phyloP scores from a whole-genome alignment of 2,797 vertebrate species.

The Chiropotes sagulatus region DNA sequence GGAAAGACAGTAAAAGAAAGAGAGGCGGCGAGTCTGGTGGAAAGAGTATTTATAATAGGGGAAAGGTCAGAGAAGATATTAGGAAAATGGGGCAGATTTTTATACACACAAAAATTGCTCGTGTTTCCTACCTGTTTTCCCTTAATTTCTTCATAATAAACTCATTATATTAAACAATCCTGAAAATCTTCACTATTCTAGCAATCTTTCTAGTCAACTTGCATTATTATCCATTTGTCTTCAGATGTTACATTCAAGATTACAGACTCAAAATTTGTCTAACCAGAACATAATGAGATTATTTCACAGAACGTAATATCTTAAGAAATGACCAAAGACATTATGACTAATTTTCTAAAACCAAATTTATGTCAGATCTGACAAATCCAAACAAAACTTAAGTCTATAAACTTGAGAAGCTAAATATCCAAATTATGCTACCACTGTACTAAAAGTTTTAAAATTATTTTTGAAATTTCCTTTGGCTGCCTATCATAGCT shows the following conservation, averaged over 20 bases:
- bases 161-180: neutral
- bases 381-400: neutral
- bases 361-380: neutral
- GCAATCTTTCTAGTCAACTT: neutral
- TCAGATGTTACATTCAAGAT: neutral
- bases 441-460: neutral
- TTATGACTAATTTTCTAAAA: neutral
- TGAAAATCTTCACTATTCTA: neutral
- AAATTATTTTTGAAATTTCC: neutral
- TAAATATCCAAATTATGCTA: constrained; percentile 3
- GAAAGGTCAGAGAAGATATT: neutral
- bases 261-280: neutral
- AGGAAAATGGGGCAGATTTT: neutral
- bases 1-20: neutral
- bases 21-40: neutral
- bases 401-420: neutral
- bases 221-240: neutral
- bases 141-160: neutral
- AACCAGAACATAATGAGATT: neutral
- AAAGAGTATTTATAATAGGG: neutral
- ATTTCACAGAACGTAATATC: neutral
- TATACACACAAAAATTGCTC: neutral
- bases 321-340: constrained; percentile 7
- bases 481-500: neutral
- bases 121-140: neutral